phyloP scores from a whole-genome alignment of 1,140 invertebrate genomes.

The Drosophila persimilis region DNA sequence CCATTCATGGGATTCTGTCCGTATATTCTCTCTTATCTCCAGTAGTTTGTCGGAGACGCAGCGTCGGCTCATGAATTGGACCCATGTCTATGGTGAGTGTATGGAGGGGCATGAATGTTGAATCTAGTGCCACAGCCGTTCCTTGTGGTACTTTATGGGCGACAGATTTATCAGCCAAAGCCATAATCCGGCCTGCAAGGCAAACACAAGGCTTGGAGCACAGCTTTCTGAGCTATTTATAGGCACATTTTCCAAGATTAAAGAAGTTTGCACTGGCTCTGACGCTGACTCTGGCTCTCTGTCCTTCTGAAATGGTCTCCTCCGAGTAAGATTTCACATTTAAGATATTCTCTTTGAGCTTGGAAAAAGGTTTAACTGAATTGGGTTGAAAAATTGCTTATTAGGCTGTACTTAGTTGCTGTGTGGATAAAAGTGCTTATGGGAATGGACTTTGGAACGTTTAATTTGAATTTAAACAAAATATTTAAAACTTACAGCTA shows the following conservation, averaged over 20 bases:
- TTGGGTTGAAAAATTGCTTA: constrained; percentile 15
- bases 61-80: constrained; percentile 51
- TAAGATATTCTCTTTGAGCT: constrained; percentile 46
- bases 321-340: constrained; percentile 18
- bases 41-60: constrained; percentile 57
- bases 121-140: constrained; percentile 49
- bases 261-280: constrained; percentile 30
- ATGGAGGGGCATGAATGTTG: constrained; percentile 33
- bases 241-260: constrained; percentile 49
- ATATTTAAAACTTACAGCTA: background rate
- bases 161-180: constrained; percentile 59
- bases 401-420: background rate
- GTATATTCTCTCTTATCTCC: constrained; percentile 36
- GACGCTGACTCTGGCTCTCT: no score
- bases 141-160: constrained; percentile 49
- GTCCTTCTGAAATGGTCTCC: constrained; percentile 7
- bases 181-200: constrained; percentile 42
- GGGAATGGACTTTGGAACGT: background rate
- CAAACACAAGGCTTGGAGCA: background rate
- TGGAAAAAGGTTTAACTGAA: constrained; percentile 18
- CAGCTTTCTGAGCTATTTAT: constrained; percentile 46
- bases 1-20: constrained; percentile 41
- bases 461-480: no score
- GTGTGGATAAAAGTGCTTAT: background rate
- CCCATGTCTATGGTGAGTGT: constrained; percentile 30